Percentiles rank a stretch among this genome's conserved stretches.
Evolutionary conservation across 2,888 invertebrate genomes (phyloP).

Genomic region (Mimas tiliae): DNA sequence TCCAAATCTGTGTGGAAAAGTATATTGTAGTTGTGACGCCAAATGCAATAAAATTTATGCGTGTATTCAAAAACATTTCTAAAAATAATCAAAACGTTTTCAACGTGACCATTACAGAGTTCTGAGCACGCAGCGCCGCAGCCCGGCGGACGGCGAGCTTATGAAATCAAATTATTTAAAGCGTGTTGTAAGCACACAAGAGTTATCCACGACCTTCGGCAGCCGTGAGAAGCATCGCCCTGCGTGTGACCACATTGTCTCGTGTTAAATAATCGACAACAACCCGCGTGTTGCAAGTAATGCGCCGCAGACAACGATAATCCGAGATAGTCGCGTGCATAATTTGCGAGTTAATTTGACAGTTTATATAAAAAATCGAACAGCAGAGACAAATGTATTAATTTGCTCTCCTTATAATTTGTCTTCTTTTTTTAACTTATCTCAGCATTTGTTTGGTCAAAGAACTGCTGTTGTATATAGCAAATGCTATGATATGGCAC

Average conservation of each 20-base stretch:
- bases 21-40: no score
- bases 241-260: conserved; percentile 80
- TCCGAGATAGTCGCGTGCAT: conserved; percentile 60
- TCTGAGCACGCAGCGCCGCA: background rate
- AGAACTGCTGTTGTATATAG: background rate
- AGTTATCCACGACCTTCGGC: conserved; percentile 80
- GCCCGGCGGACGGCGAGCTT: conserved; percentile 40
- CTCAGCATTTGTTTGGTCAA: background rate
- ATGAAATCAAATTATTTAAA: conserved; percentile 82
- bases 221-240: conserved; percentile 75
- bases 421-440: background rate
- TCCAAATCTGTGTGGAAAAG: no score
- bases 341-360: conserved; percentile 34
- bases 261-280: conserved; percentile 80
- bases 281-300: conserved; percentile 67
- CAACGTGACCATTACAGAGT: background rate
- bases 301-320: conserved; percentile 59
- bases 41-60: no score
- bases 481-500: background rate
- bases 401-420: no score
- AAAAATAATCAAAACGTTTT: conserved; percentile 15
- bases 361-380: background rate
- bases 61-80: no score
- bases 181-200: conserved; percentile 74
- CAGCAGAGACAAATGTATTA: background rate